phyloP scores from a whole-genome alignment of 1,140 invertebrate genomes.

The Teleogryllus occipitalis region DNA sequence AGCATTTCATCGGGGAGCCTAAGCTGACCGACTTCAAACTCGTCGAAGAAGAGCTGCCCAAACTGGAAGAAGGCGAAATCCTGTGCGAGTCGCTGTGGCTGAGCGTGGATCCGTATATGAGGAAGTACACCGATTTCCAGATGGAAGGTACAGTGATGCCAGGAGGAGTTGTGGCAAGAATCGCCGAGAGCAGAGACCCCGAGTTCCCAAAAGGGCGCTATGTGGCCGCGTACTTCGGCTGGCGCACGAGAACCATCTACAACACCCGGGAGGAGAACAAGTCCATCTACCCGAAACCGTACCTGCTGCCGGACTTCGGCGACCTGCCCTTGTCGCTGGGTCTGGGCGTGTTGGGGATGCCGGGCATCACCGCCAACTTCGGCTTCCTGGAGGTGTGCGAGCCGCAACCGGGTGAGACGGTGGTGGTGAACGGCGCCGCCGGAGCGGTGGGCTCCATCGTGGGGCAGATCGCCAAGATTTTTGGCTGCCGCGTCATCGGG shows the following conservation, averaged over 20 bases:
- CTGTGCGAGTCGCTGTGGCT: slow-evolving; percentile 38
- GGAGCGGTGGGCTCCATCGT: slow-evolving; percentile 53
- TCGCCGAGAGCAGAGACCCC: slow-evolving; percentile 40
- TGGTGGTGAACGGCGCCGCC: slow-evolving; percentile 48
- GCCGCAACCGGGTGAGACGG: slow-evolving; percentile 47
- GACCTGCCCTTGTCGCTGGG: slow-evolving; percentile 33
- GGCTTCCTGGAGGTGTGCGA: slow-evolving; percentile 48
- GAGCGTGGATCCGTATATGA: slow-evolving; percentile 42
- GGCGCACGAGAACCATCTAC: slow-evolving; percentile 44
- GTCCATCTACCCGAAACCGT: slow-evolving; percentile 18
- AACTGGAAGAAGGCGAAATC: slow-evolving; percentile 49
- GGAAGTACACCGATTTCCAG: slow-evolving; percentile 36
- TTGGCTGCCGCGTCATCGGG: slow-evolving; percentile 47
- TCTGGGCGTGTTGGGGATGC: slow-evolving; percentile 37
- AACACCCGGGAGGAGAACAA: not conserved
- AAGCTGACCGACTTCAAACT: slow-evolving; percentile 53
- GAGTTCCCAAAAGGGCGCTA: slow-evolving; percentile 40
- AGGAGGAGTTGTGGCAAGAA: slow-evolving; percentile 29
- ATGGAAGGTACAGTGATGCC: not conserved
- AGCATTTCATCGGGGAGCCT: slow-evolving; percentile 54
- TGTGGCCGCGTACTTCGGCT: slow-evolving; percentile 43
- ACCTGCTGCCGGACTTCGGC: slow-evolving; percentile 33
- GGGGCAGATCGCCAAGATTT: slow-evolving; percentile 51
- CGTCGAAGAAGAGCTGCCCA: slow-evolving; percentile 52
- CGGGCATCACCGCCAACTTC: slow-evolving; percentile 52